Evolutionary conservation across 2,113 vertebrate species (phyloP), one percentile per base, ranked within the genome.

Genomic region (Gadus chalcogrammus): DNA sequence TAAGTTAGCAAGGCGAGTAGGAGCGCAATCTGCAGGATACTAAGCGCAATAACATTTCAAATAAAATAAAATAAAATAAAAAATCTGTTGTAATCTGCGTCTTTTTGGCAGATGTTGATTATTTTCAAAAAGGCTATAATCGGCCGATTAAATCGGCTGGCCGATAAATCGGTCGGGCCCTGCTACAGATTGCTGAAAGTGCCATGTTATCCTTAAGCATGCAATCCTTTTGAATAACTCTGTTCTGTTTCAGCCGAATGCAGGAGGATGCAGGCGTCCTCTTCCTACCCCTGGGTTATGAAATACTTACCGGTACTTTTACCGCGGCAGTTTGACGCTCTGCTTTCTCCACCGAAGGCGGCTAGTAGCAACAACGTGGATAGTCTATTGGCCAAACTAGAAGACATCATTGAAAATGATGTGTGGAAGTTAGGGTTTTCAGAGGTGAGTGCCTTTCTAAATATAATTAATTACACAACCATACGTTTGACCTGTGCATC

Each of bases 361-460:
- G 9, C 20, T 52, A 42, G 71, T 17, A 24, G 27, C 2, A 8
- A 61, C 4, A 56, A 35, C 3, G 3, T 24, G 38, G 17, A 63
- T 56, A 59, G 63, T 28, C 17, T 76, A 7, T 71, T 88, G 71
- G 62, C n/a, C 58, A 63, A 64, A 64, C 77, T 88, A 71, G 85
- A 88, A 15, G 64, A 76, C 15, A 68, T 88, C 11, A 72, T 88
- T 5, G 61, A 56, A 24, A 75, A 68, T 31, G 77, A 81, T 12
- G 77, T 77, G 0, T 88, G 87, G 87, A 88, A 85, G 63, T 64
- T 88, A 52, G 87, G 85, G 18, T 87, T 88, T 53, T 64, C 22
- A 28, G 15, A 69, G 68, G 87, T 88, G 69, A 86, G 84, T 35
- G 31, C 31, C 70, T 7, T 16, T n/a, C 65, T 16, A 8, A 53